Evolutionary conservation across 2,113 vertebrate genomes (phyloP).

Genomic region (Bambusicola thoracicus): DNA sequence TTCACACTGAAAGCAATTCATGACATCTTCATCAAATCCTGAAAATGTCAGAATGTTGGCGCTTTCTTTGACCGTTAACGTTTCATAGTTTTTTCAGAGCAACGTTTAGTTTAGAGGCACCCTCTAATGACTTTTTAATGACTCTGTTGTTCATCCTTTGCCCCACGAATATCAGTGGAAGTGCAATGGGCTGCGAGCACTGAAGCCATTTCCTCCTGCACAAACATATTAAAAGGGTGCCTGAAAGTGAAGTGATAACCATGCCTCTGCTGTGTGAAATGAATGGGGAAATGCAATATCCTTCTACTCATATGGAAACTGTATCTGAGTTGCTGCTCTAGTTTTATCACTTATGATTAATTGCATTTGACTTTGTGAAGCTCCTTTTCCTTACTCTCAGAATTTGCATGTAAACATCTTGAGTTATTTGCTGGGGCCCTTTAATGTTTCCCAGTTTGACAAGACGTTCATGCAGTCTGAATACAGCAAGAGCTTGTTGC

Average conservation of each 20-base stretch:
- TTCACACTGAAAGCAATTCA: background rate
- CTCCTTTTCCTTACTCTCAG: background rate
- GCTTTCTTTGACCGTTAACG: background rate
- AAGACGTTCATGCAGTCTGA: background rate
- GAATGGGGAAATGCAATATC: background rate
- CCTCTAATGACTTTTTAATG: background rate
- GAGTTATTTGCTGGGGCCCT: background rate
- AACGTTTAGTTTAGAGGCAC: background rate
- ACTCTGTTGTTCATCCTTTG: background rate
- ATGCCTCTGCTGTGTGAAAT: background rate
- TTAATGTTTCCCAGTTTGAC: background rate
- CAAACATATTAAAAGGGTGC: background rate
- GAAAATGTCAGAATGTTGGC: background rate
- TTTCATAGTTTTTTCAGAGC: background rate
- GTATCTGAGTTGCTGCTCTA: background rate
- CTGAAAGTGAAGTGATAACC: background rate
- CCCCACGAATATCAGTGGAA: background rate
- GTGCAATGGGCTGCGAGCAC: background rate
- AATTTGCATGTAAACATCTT: background rate
- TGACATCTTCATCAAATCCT: background rate
- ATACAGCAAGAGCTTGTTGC: background rate
- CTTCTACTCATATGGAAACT: rapidly evolving
- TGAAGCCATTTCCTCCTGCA: background rate
- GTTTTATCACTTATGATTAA: background rate
- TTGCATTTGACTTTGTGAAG: background rate